Percentiles rank a stretch among this genome's conserved stretches.
Evolutionary conservation across 2,113 vertebrate species (phyloP).

Genomic region (Amphiprion percula): DNA sequence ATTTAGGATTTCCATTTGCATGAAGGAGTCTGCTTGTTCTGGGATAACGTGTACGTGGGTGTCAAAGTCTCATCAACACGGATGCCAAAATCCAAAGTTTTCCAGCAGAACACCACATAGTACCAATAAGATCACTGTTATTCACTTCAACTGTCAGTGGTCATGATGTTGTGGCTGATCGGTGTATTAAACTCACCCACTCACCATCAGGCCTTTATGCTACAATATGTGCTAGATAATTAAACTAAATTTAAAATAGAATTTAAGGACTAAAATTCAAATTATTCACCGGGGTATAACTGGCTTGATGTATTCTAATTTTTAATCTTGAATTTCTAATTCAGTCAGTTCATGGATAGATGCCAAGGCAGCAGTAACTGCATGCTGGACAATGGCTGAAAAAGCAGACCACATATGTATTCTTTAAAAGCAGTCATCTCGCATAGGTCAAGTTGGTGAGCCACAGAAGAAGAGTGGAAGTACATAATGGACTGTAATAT

Average conservation of each 20-base stretch:
- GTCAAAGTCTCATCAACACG: too few species aligned
- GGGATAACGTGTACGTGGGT: too few species aligned
- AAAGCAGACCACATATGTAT: slow-evolving; percentile 9
- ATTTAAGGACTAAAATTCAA: slow-evolving; percentile 29
- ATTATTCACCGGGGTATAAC: slow-evolving; percentile 34
- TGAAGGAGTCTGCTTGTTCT: too few species aligned
- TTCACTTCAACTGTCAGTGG: too few species aligned
- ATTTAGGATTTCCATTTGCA: too few species aligned
- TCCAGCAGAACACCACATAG: too few species aligned
- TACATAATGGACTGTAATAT: slow-evolving; percentile 19
- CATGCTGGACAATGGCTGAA: slow-evolving; percentile 10
- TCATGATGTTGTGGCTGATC: too few species aligned
- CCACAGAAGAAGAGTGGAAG: slow-evolving; percentile 2
- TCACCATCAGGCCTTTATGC: background rate
- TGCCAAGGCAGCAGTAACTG: slow-evolving; percentile 8
- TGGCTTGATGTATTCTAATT: background rate
- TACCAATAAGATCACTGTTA: too few species aligned
- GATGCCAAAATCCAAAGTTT: too few species aligned
- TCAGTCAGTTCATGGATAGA: slow-evolving; percentile 1
- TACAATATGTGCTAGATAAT: background rate
- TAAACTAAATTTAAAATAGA: background rate
- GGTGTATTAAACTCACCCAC: background rate
- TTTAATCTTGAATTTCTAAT: background rate
- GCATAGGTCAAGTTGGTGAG: slow-evolving; percentile 14
- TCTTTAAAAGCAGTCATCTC: slow-evolving; percentile 15